These are phyloP conservation scores for Nymphalis polychloros DNA, from an alignment of 2,888 invertebrate genomes.

Conservation along the genomic window DNA sequence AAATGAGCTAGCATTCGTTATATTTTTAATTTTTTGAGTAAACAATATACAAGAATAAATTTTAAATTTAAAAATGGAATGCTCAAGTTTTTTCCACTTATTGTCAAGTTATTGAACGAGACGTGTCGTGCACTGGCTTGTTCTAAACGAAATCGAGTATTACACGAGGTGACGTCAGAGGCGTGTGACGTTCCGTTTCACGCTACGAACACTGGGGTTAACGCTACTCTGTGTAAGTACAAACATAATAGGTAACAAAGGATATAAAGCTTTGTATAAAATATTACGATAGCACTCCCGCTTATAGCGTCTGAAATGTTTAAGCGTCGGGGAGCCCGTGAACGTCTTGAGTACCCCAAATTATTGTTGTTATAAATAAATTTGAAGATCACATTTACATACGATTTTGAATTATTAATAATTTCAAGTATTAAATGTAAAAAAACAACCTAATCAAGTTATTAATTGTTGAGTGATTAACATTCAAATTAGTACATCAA, in stretches of 20 bases:
- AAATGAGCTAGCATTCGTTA: constrained; percentile 6
- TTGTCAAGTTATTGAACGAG: constrained; percentile 35
- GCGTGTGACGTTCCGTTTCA: constrained; percentile 47
- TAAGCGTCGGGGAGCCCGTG: constrained; percentile 17
- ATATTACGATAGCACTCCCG: constrained; percentile 30
- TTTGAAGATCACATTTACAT: constrained; percentile 9
- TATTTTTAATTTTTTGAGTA: not conserved
- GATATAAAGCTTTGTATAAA: constrained; percentile 34
- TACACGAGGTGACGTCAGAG: constrained; percentile 52
- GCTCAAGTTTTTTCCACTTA: not conserved
- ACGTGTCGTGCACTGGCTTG: constrained; percentile 40
- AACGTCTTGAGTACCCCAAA: constrained; percentile 13
- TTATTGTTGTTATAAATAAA: constrained; percentile 20
- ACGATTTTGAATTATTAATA: not conserved
- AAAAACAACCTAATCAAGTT: not conserved
- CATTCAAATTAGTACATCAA: not conserved
- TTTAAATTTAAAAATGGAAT: not conserved
- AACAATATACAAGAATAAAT: constrained; percentile 21
- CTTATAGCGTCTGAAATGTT: constrained; percentile 30
- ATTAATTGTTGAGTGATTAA: too few relatives aligned
- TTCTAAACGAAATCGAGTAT: constrained; percentile 49
- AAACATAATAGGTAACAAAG: constrained; percentile 25
- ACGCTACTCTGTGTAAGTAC: constrained; percentile 23
- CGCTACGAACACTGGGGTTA: constrained; percentile 31
- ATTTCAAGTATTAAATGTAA: not conserved